Evolutionary conservation across 2,113 vertebrate genomes (phyloP), one percentile per base, ranked within the genome.

Genomic region (Oophaga pumilio): DNA sequence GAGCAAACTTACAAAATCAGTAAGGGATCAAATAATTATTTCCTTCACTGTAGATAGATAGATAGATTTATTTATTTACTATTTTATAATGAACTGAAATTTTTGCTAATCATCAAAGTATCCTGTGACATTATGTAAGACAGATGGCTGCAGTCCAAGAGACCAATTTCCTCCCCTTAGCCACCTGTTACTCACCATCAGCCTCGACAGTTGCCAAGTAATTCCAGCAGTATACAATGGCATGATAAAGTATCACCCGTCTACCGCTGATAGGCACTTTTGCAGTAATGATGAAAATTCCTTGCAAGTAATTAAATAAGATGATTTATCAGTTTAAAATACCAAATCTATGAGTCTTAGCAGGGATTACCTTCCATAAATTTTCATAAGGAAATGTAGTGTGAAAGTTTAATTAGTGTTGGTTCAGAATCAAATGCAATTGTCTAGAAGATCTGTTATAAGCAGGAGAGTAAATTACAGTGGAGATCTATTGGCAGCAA

Each of bases 141-240:
- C 79, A 43, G 60, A 43, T 82, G 60, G 28, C 49, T 50, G 7
- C 20, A n/a, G 22, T 78, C 9, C 8, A 57, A 79, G n/a, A 24
- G 15, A 12, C 33, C 62, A n/a, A 64, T 33, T 43, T 50, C 28
- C 24, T n/a, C 80, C 57, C 33, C 59, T 6, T 62, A n/a, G 22
- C 80, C 78, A 66, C 22, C 80, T 68, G 80, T 82, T 52, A 49
- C 80, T 50, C 18, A n/a, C 33, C 60, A 26, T 52, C 68, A 66
- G 24, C 28, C 60, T 50, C 13, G 22, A 68, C 57, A 8, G 79
- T 64, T 82, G 80, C 80, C 80, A 82, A 82, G 80, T 82, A 52
- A 82, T 66, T 82, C 43, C 60, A 68, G 14, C 59, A 24, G 60
- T 24, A 50, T 14, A 50, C 80, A 52, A 66, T 68, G 62, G 28